phyloP scores from a whole-genome alignment of 2,888 invertebrate species.

The Drosophila recens region DNA sequence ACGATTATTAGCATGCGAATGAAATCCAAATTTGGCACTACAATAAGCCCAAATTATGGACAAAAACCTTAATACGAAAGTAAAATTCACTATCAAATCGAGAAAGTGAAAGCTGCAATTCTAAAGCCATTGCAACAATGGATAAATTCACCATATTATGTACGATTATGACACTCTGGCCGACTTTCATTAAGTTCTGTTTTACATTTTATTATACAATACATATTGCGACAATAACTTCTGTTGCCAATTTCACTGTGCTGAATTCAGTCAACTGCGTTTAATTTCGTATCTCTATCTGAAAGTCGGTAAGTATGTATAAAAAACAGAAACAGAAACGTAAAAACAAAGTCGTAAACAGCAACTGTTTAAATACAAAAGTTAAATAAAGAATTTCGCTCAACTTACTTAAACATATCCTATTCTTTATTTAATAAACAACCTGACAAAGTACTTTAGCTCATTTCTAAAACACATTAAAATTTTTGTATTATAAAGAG shows the following conservation, averaged over 20 bases:
- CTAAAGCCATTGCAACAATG: constrained; percentile 52
- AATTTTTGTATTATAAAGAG: background rate
- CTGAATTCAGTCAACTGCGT: constrained; percentile 39
- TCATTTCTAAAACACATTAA: constrained; percentile 12
- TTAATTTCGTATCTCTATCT: constrained; percentile 14
- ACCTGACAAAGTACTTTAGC: constrained; percentile 1
- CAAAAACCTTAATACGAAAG: constrained; percentile 45
- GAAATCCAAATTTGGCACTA: constrained; percentile 42
- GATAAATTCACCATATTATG: constrained; percentile 28
- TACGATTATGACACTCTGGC: constrained; percentile 48
- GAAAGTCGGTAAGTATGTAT: constrained; percentile 18
- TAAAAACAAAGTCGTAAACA: constrained; percentile 54
- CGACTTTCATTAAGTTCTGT: constrained; percentile 57
- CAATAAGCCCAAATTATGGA: constrained; percentile 45
- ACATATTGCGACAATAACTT: constrained; percentile 41
- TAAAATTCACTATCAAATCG: constrained; percentile 35
- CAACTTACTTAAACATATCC: constrained; percentile 18
- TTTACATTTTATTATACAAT: constrained; percentile 56
- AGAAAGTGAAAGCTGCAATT: constrained; percentile 71
- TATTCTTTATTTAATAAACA: background rate
- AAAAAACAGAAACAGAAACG: constrained; percentile 30
- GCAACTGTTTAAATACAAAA: constrained; percentile 68
- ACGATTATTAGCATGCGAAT: constrained; percentile 74
- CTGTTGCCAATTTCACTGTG: constrained; percentile 48
- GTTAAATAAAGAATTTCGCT: constrained; percentile 41